Conservation (phyloP, 1,140 invertebrate species). For the Amphibalanus amphitrite region DNA sequence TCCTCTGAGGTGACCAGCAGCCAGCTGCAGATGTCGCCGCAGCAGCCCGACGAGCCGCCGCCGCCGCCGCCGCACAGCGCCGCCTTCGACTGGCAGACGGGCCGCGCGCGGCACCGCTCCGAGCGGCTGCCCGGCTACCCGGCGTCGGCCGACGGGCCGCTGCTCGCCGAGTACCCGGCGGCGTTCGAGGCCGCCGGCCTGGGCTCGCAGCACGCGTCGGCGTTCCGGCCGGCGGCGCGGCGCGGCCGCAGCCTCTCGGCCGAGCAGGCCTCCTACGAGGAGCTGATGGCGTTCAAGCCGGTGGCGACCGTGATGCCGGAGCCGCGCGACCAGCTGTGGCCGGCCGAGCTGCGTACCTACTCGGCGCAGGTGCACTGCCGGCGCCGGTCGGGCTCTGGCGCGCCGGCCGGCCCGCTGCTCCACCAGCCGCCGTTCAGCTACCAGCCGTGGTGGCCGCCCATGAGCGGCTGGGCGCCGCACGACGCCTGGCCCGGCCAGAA, state of each 20-base stretch:
- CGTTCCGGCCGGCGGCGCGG: background rate
- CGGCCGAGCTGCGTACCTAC: background rate
- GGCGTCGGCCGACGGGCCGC: too few relatives aligned
- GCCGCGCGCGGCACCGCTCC: background rate
- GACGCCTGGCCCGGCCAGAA: background rate
- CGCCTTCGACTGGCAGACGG: background rate
- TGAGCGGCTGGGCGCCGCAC: background rate
- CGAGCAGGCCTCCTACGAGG: background rate
- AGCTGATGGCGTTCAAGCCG: background rate
- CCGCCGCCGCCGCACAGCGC: too few relatives aligned
- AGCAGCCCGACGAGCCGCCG: too few relatives aligned
- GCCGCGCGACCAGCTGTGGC: slow-evolving; percentile 4
- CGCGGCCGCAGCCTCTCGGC: background rate
- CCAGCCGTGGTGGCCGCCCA: background rate
- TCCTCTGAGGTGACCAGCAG: background rate
- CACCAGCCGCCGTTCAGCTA: background rate
- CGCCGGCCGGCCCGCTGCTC: background rate
- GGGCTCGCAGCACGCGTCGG: background rate
- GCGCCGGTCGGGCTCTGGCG: too few relatives aligned
- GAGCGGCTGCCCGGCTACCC: background rate
- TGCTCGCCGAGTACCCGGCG: background rate
- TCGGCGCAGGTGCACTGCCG: background rate
- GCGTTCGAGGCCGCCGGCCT: background rate
- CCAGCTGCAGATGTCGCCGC: background rate
- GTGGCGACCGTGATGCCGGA: background rate